These are phyloP conservation scores for Prenolepis imparis DNA, from an alignment of 2,888 invertebrate species.

Conservation along the genomic window DNA sequence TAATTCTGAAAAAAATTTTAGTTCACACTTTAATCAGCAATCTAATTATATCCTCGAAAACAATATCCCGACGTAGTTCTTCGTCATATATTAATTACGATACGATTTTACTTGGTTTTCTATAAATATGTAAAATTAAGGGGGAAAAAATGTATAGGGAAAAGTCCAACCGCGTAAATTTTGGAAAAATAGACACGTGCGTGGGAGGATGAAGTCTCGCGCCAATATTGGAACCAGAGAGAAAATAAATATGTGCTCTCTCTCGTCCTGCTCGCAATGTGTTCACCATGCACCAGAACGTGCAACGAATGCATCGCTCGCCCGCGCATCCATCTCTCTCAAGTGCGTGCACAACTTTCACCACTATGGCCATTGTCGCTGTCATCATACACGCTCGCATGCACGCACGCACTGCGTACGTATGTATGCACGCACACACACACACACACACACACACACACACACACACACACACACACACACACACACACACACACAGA, in stretches of 20 bases:
- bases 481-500: neutral
- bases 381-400: constrained; percentile 69
- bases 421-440: constrained; percentile 4
- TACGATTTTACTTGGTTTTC: neutral
- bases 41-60: neutral
- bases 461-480: neutral
- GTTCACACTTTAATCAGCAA: neutral
- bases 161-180: neutral
- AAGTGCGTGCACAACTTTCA: constrained; percentile 74
- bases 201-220: neutral
- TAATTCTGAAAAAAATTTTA: neutral
- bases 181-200: neutral
- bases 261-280: constrained; percentile 56
- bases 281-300: constrained; percentile 45
- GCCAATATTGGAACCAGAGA: constrained; percentile 11
- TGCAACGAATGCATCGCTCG: constrained; percentile 57
- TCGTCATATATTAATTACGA: too few species aligned
- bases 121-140: neutral
- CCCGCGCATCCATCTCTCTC: constrained; percentile 44
- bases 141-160: neutral
- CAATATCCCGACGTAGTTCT: neutral
- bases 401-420: constrained; percentile 47
- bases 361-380: constrained; percentile 75
- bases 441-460: constrained; percentile 51
- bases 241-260: constrained; percentile 35